phyloP scores from a whole-genome alignment of 2,113 vertebrate genomes.

The Centropus bengalensis region DNA sequence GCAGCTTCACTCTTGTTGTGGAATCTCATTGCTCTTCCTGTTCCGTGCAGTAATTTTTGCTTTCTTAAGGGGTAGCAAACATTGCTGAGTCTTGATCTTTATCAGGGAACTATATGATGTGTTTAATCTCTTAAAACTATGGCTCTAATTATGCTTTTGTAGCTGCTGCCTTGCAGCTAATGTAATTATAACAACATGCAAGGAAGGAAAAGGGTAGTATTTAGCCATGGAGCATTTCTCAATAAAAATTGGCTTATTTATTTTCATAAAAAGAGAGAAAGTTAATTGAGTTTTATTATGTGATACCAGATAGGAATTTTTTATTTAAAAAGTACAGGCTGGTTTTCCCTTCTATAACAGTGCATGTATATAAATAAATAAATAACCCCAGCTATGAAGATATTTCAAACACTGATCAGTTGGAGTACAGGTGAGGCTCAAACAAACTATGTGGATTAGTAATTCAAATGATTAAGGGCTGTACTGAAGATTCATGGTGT shows the following conservation, averaged over 20 bases:
- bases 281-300: background rate
- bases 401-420: background rate
- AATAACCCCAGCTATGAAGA: background rate
- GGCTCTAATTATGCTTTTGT: conserved; percentile 42
- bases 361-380: background rate
- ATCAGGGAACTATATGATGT: background rate
- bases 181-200: conserved; percentile 40
- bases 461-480: background rate
- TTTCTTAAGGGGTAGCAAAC: conserved; percentile 3
- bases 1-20: background rate
- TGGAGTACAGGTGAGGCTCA: background rate
- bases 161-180: conserved; percentile 25
- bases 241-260: background rate
- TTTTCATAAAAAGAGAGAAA: background rate
- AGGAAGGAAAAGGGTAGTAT: background rate
- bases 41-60: background rate
- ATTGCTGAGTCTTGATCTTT: background rate
- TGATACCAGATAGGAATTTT: background rate
- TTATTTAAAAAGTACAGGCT: background rate
- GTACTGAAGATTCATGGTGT: background rate
- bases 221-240: conserved; percentile 43
- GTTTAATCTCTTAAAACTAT: conserved; percentile 22
- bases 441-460: background rate
- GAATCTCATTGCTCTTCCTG: background rate
- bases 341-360: background rate